These are phyloP conservation scores for Turritopsis dohrnii DNA, from an alignment of 30 jellyfish, hydroid and myxozoan genomes.

Conservation along the genomic window DNA sequence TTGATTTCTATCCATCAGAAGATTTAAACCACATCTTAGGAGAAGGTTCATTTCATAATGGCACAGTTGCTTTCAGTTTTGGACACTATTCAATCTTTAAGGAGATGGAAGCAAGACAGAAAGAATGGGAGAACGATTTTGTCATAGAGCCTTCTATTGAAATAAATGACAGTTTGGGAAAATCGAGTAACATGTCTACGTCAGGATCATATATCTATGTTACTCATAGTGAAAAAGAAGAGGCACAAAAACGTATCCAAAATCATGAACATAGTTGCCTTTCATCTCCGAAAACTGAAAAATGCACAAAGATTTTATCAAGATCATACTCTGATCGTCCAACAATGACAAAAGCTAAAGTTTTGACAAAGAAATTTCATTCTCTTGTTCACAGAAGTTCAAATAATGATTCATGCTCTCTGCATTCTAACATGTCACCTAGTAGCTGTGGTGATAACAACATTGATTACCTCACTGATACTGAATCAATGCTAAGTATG, in stretches of 20 bases:
- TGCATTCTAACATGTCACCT: not conserved
- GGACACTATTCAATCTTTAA: conserved; percentile 67
- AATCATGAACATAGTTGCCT: conserved; percentile 15
- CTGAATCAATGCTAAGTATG: not conserved
- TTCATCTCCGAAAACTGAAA: not conserved
- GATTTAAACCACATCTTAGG: conserved; percentile 76
- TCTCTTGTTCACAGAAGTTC: not conserved
- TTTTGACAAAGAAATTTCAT: not conserved
- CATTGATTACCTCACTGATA: not conserved
- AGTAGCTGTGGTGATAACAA: not conserved
- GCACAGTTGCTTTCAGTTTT: conserved; percentile 83
- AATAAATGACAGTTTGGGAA: not conserved
- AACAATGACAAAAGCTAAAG: not conserved
- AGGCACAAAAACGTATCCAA: conserved; percentile 17
- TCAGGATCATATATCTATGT: conserved; percentile 9
- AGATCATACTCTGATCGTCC: not conserved
- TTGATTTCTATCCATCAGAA: conserved; percentile 83
- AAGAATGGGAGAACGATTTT: conserved; percentile 27
- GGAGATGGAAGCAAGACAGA: conserved; percentile 25
- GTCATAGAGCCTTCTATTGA: conserved; percentile 18
- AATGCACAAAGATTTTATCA: not conserved
- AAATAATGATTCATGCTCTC: not conserved
- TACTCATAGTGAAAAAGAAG: conserved; percentile 25
- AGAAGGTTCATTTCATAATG: conserved; percentile 63
- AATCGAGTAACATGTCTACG: not conserved